Base-by-base conservation (phyloP, 2,797 vertebrate genomes). In the Streptopelia turtur region DNA sequence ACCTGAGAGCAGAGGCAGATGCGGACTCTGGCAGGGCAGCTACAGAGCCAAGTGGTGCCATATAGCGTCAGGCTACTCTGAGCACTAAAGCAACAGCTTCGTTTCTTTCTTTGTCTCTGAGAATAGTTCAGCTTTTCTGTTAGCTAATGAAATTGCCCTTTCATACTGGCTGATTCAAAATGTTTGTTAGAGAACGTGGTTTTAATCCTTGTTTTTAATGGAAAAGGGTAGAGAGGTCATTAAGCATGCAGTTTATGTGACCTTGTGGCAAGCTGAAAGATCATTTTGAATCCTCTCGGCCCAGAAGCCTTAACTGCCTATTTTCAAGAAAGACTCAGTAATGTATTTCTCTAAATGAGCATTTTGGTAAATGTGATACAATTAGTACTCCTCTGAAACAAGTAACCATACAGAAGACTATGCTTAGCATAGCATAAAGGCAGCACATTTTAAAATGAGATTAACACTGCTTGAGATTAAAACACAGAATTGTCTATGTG, bases 241-340 rank as follows among this genome's bases (percentile, higher is more conserved):
- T 87, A 80, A 85, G 45, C 61, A 50, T 53, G 57, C 68, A 72
- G 35, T 75, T 86, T 79, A 66, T 82, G 47, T 90, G 92, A 91
- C 65, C 52, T 43, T 70, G 28, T 50, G 65, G 33, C 87, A 93
- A 91, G 37, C 57, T 91, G 89, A 95, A 94, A 83, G 76, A 83
- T 41, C 0, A 0, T 78, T 95, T 86, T 94, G 89, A 91, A 79
- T 80, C 83, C 72, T 96, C 69, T 83, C 90, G 83, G 59, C 63
- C 71, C 75, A 93, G 90, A 90, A 93, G 66, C 14, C 76, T 72
- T 94, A 98, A 95, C 93, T 87, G 92, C 63, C 89, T 88, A 21
- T 93, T 94, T 96, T 94, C 74, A 93, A 89, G 91, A 89, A 94
- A 72, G 28, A 57, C 59, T 85, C 55, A 61, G 50, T 81, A 53